A percentile compares a stretch with the other conserved stretches of the same genome.
Conservation (phyloP, 1,140 invertebrate species). For the Bombus balteatus region DNA sequence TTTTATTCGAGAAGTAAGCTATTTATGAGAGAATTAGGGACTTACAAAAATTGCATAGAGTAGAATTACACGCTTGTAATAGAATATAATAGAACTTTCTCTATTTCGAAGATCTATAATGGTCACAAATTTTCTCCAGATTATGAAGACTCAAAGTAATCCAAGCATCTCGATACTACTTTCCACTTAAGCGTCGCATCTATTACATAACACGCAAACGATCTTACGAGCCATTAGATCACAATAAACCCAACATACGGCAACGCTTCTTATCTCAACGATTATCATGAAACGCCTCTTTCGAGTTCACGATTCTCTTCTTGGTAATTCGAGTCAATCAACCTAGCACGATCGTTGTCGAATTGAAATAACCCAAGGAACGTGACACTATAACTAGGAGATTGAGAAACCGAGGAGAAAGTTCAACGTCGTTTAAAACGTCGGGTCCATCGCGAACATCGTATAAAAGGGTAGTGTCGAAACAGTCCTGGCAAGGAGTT, state of each 20-base stretch:
- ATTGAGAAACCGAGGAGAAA: background rate
- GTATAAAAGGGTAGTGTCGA: conserved; percentile 52
- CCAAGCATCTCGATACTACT: background rate
- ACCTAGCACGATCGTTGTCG: background rate
- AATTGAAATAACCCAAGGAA: conserved; percentile 29
- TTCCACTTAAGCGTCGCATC: background rate
- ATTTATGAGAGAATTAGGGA: background rate
- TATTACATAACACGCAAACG: background rate
- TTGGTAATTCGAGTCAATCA: background rate
- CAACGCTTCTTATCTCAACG: background rate
- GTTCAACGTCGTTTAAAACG: conserved; percentile 26
- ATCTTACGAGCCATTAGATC: background rate
- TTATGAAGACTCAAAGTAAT: background rate
- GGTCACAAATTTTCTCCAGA: background rate
- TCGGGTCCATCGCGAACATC: conserved; percentile 22
- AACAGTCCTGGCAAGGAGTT: conserved; percentile 58
- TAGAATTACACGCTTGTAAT: no score
- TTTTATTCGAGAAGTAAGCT: background rate
- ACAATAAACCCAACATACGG: background rate
- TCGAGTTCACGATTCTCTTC: background rate
- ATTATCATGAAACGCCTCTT: background rate
- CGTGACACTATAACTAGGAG: conserved; percentile 30
- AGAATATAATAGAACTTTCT: background rate
- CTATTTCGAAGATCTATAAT: background rate
- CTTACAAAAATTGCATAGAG: background rate